Evolutionary conservation across 2,113 vertebrate genomes (phyloP), one percentile per base, ranked within the genome.

Genomic region (Myotis lucifugus): DNA sequence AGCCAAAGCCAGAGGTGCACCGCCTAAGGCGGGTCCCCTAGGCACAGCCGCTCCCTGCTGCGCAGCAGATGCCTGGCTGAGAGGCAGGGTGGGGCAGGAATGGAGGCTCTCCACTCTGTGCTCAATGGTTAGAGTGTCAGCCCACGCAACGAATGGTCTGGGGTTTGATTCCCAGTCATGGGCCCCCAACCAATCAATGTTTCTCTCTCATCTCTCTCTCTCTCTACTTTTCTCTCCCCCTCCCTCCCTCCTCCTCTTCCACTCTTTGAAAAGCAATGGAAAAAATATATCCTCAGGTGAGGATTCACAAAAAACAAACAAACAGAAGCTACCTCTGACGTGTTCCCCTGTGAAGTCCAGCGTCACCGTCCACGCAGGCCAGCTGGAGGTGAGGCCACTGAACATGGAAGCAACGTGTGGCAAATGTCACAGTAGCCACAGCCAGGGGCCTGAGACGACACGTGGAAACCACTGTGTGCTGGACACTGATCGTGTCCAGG

Each of bases 401-500:
- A 78, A 90, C 94, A 91, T 3, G 61, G 93, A 92, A 85, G 81
- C 42, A 29, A 27, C 42, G 9, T 66, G 52, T 66, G 78, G 83
- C 86, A 96, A 93, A 94, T 85, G 59, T 86, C 88, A 88, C 42
- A 21, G 85, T 88, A 88, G 79, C 93, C 69, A 81, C 27, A 34
- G 6, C 29, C 69, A 70, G 90, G 88, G 92, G 85, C 85, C 92
- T 84, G 56, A 85, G 88, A 93, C 25, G 88, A 95, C 70, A 40
- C 76, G 2, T 79, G 76, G 77, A 94, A 93, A 88, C 64, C 93
- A 95, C 5, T 78, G 76, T 54, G 50, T 2, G 40, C 59, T 72
- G 77, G 95, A 85, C 32, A 88, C 64, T 93, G 85, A 96, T 92
- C 90, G 95, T 83, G 92, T 77, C 85, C 94, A 83, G 82, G 19